Base-by-base conservation (phyloP, 2,888 invertebrate genomes). In the Junonia oenone region DNA sequence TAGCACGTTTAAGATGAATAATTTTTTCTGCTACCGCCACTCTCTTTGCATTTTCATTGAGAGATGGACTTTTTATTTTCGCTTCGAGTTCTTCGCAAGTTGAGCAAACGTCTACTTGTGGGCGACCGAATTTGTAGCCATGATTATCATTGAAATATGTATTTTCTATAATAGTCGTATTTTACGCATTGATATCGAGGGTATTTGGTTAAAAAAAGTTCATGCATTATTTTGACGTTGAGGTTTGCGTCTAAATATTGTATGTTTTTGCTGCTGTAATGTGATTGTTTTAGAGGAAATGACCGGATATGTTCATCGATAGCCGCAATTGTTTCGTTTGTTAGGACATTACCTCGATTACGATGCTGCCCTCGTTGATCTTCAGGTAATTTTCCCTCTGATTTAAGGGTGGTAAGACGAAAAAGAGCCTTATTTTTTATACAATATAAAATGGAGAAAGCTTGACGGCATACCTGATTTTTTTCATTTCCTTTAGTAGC, bases 151-250 rank as follows among this genome's bases (percentile, higher is more conserved):
- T 22, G 5, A 22, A 22, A 22, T 22, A n/a, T n/a, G n/a, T n/a
- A 22, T 22, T 22, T 22, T 22, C 22, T 22, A 5, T 22, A 22
- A 22, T 22, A 22, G 22, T 22, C 22, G 22, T 22, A 22, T 22
- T 22, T 22, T 22, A 22, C 22, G 22, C 22, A 22, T 22, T 22
- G 22, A 22, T 22, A 22, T 3, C 5, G 5, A 5, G 50, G 50
- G 15, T 55, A 19, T 33, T 55, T 43, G 35, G 17, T 43, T 35
- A 50, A 13, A 35, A 55, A 55, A 31, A 49, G 49, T 49, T 55
- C 55, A 49, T 50, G 27, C 50, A 55, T 55, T 11, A 37, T 55
- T 55, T 55, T 55, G 37, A 55, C 50, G 35, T 55, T 55, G 35
- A 53, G 15, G 35, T 53, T 53, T 37, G 53, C 53, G 19, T 53